Conservation (phyloP, 2,797 vertebrate species). For the Xyrichtys novacula region DNA sequence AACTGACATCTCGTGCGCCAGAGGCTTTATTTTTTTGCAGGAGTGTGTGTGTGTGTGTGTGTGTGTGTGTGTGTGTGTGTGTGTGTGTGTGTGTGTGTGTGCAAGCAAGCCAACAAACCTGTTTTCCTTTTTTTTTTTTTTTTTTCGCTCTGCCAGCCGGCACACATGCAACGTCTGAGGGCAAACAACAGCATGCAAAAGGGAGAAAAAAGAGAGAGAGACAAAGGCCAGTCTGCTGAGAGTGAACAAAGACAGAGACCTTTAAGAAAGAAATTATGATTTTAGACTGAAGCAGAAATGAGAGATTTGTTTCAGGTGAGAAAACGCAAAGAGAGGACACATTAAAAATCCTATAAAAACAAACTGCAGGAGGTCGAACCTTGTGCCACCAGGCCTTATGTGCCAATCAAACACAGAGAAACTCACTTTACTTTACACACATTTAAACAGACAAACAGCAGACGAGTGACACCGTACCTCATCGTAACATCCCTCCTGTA, state of each 20-base stretch:
- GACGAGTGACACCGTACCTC: conserved; percentile 65
- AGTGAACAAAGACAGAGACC: conserved; percentile 34
- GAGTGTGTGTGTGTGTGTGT: conserved; percentile 54
- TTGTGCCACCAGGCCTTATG: conserved; percentile 17
- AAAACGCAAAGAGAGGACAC: conserved; percentile 14
- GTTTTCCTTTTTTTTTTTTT: conserved; percentile 41
- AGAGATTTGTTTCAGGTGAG: neutral
- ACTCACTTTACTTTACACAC: conserved; percentile 9
- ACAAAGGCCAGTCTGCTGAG: conserved; percentile 32
- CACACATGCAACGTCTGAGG: conserved; percentile 56
- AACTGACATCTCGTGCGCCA: conserved; percentile 53
- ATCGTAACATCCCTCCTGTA: conserved; percentile 37
- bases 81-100: conserved; percentile 61
- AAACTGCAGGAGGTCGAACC: conserved; percentile 3
- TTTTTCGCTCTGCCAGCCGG: conserved; percentile 44
- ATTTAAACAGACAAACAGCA: conserved; percentile 26
- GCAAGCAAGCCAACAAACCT: conserved; percentile 64
- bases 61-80: conserved; percentile 56
- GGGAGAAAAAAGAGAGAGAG: conserved; percentile 6
- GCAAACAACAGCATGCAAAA: conserved; percentile 57
- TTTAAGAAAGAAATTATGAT: conserved; percentile 12
- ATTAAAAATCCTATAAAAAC: neutral
- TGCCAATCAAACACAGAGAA: conserved; percentile 8
- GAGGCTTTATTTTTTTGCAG: conserved; percentile 41
- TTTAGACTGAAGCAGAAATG: neutral